Percentiles rank a stretch among this genome's conserved stretches.
phyloP scores from a whole-genome alignment of 2,888 invertebrate genomes.

The Chymomyza caudatula region DNA sequence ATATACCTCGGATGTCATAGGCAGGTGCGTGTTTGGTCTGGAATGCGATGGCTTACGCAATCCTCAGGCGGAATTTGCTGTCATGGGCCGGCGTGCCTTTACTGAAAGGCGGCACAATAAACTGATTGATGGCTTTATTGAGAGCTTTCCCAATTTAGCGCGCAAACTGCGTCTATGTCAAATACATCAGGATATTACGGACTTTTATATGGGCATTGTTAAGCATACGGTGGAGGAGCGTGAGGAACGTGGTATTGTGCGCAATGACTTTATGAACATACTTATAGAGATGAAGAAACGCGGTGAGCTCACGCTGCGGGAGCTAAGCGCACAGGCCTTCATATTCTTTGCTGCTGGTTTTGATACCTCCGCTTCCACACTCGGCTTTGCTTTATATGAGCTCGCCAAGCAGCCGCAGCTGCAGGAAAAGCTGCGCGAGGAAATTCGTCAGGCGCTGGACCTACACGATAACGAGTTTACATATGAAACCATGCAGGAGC shows the following conservation, averaged over 20 bases:
- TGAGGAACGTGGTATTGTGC: constrained; percentile 63
- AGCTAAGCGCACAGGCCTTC: constrained; percentile 80
- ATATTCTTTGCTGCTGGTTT: constrained; percentile 80
- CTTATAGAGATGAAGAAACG: constrained; percentile 75
- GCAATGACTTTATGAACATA: constrained; percentile 79
- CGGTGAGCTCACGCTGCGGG: constrained; percentile 67
- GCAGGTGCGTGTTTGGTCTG: constrained; percentile 78
- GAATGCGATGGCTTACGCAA: constrained; percentile 76
- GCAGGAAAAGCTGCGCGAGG: constrained; percentile 77
- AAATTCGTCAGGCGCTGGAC: constrained; percentile 76
- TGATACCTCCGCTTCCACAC: constrained; percentile 79
- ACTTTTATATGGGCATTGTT: constrained; percentile 71
- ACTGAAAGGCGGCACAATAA: constrained; percentile 33
- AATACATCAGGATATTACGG: constrained; percentile 47
- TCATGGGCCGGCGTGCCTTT: constrained; percentile 58
- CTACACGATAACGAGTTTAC: constrained; percentile 75
- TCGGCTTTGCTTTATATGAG: constrained; percentile 79
- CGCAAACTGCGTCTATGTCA: constrained; percentile 48
- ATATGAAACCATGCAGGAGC: constrained; percentile 73
- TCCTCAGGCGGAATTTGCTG: constrained; percentile 73
- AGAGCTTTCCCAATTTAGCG: constrained; percentile 51
- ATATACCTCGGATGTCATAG: constrained; percentile 79
- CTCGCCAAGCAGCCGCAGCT: constrained; percentile 78
- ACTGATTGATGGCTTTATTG: constrained; percentile 43
- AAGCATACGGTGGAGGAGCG: constrained; percentile 74